Conservation (phyloP, 2,797 vertebrate genomes). For the Sebastes trivittatus region DNA sequence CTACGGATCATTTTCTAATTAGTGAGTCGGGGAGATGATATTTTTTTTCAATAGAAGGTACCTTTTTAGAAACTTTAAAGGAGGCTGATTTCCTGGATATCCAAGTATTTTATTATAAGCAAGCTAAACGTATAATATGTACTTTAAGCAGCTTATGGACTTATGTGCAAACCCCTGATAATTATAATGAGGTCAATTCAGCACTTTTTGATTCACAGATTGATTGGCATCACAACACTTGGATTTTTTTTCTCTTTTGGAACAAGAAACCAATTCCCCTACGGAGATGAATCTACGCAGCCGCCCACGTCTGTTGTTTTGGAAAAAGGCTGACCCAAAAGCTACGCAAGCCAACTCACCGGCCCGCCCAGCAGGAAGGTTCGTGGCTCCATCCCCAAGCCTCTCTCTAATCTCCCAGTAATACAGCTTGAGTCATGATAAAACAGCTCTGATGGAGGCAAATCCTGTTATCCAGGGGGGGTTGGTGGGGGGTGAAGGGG, state of each 20-base stretch:
- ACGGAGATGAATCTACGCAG: not conserved
- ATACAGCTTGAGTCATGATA: slow-evolving; percentile 77
- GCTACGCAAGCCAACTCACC: slow-evolving; percentile 12
- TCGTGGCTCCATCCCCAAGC: slow-evolving; percentile 55
- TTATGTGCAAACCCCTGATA: slow-evolving; percentile 2
- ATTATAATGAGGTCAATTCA: slow-evolving; percentile 11
- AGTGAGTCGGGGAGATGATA: not conserved
- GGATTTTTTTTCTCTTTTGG: slow-evolving; percentile 3
- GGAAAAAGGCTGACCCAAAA: slow-evolving; percentile 32
- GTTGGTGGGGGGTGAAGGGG: not conserved
- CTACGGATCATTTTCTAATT: not conserved
- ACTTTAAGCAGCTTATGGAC: not conserved
- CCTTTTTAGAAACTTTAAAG: not conserved
- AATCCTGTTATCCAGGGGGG: slow-evolving; percentile 69
- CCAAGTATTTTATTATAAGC: not conserved
- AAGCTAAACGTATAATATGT: not conserved
- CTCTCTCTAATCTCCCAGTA: slow-evolving; percentile 72
- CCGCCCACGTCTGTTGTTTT: slow-evolving; percentile 20
- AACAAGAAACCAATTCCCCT: slow-evolving; percentile 1
- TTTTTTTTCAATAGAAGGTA: not conserved
- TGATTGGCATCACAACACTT: not conserved
- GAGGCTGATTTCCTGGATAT: not conserved
- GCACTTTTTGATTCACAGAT: slow-evolving; percentile 1
- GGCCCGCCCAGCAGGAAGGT: slow-evolving; percentile 38
- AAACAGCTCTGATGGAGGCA: slow-evolving; percentile 72